Conservation (phyloP, 2,888 invertebrate genomes). For the Hypomecis punctinalis region DNA sequence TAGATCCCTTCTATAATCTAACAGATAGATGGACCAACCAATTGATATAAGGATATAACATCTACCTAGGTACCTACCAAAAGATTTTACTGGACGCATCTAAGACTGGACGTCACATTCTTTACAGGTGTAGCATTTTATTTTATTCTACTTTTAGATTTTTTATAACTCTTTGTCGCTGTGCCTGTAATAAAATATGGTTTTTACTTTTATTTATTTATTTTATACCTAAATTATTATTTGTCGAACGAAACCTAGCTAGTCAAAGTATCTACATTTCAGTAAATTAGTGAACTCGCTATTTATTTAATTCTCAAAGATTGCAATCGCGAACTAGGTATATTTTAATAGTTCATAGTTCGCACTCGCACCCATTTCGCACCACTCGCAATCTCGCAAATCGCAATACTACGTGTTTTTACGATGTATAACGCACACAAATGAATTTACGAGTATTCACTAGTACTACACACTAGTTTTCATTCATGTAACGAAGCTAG, state of each 20-base stretch:
- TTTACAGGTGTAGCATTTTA: no score
- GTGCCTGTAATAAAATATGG: no score
- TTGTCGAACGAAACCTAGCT: no score
- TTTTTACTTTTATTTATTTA: not conserved
- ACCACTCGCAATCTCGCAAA: slow-evolving; percentile 6
- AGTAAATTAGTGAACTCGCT: not conserved
- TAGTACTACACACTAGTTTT: slow-evolving; percentile 76
- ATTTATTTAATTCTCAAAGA: not conserved
- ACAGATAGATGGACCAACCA: no score
- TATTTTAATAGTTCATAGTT: slow-evolving; percentile 19
- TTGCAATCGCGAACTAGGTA: not conserved
- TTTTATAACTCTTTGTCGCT: no score
- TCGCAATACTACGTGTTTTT: slow-evolving; percentile 41
- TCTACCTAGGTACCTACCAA: no score
- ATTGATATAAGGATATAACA: no score
- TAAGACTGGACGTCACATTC: no score
- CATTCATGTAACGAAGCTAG: slow-evolving; percentile 83
- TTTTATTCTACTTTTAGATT: no score
- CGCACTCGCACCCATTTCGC: slow-evolving; percentile 13
- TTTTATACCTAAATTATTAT: not conserved
- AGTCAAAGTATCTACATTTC: not conserved
- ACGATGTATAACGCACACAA: slow-evolving; percentile 68
- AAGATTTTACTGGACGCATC: no score
- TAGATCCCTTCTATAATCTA: no score
- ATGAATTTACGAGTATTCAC: slow-evolving; percentile 70